These are phyloP conservation scores for Coboldia fuscipes DNA, from an alignment of 1,140 invertebrate genomes.

Conservation along the genomic window DNA sequence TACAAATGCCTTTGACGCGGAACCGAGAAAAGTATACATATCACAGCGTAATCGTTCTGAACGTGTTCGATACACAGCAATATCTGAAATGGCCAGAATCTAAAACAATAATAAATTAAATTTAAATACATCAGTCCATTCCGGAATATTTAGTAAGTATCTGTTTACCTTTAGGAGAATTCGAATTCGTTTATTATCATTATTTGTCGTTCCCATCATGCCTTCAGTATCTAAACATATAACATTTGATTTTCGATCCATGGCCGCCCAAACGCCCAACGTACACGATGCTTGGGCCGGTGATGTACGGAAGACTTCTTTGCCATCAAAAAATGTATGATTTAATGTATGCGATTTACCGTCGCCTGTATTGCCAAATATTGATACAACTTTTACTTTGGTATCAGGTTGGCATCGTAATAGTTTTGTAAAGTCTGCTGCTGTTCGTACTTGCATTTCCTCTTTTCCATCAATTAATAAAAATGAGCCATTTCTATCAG, in stretches of 20 bases:
- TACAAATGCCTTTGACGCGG: conserved; percentile 52
- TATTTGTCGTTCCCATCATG: conserved; percentile 28
- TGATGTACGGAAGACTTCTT: conserved; percentile 54
- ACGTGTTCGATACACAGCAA: conserved; percentile 59
- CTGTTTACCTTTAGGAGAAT: conserved; percentile 44
- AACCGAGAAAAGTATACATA: conserved; percentile 58
- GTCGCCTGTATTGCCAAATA: conserved; percentile 74
- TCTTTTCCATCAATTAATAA: conserved; percentile 31
- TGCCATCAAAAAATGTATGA: conserved; percentile 53
- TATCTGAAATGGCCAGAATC: conserved; percentile 57
- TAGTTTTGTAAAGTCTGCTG: conserved; percentile 26
- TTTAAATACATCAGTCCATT: neutral
- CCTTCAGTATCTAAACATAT: conserved; percentile 69
- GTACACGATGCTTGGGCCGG: conserved; percentile 51
- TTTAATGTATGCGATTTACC: conserved; percentile 71
- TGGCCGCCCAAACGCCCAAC: conserved; percentile 60
- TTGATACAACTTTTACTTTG: conserved; percentile 63
- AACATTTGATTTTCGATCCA: conserved; percentile 36
- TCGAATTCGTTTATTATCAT: conserved; percentile 46
- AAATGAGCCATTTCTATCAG: too few species aligned
- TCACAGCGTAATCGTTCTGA: conserved; percentile 58
- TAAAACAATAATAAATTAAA: conserved; percentile 8
- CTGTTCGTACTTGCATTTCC: conserved; percentile 24
- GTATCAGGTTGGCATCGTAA: conserved; percentile 22
- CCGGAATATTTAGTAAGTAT: neutral